A percentile compares a stretch with the other conserved stretches of the same genome.
Evolutionary conservation across 1,140 invertebrate species (phyloP).

Genomic region (Sitodiplosis mosellana): DNA sequence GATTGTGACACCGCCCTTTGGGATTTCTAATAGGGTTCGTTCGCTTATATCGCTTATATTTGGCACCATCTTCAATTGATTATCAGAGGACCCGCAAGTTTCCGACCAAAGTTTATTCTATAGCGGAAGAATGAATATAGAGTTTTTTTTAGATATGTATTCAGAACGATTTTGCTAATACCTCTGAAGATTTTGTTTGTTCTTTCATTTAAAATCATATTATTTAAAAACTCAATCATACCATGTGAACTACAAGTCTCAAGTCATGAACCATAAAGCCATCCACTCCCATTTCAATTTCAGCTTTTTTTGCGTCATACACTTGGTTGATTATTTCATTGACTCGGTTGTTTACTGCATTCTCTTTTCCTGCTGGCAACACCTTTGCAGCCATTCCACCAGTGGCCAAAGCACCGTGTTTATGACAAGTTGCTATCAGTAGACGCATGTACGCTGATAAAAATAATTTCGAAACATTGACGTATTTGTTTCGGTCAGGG

Average conservation of each 20-base stretch:
- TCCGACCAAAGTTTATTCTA: conserved; percentile 33
- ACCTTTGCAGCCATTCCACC: conserved; percentile 49
- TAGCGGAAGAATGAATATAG: too few species aligned
- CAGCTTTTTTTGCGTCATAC: conserved; percentile 31
- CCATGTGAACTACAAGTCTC: conserved; percentile 33
- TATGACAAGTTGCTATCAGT: conserved; percentile 41
- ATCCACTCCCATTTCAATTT: conserved; percentile 42
- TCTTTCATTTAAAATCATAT: too few species aligned
- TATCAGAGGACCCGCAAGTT: conserved; percentile 16
- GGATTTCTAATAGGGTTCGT: conserved; percentile 34
- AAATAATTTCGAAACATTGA: conserved; percentile 43
- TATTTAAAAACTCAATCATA: too few species aligned
- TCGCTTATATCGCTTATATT: conserved; percentile 19
- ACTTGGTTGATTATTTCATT: conserved; percentile 26
- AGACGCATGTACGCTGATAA: conserved; percentile 40
- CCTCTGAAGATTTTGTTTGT: too few species aligned
- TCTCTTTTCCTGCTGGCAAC: conserved; percentile 25
- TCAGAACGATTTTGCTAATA: too few species aligned
- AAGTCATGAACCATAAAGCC: conserved; percentile 54
- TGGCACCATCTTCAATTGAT: conserved; percentile 25
- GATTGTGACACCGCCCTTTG: conserved; percentile 36
- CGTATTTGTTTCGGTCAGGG: conserved; percentile 48
- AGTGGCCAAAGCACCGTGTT: conserved; percentile 39
- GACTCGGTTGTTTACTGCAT: conserved; percentile 14
- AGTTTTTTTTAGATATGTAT: too few species aligned